Evolutionary conservation across 2,888 invertebrate species (phyloP).

Genomic region (Chaitophorus viminalis): DNA sequence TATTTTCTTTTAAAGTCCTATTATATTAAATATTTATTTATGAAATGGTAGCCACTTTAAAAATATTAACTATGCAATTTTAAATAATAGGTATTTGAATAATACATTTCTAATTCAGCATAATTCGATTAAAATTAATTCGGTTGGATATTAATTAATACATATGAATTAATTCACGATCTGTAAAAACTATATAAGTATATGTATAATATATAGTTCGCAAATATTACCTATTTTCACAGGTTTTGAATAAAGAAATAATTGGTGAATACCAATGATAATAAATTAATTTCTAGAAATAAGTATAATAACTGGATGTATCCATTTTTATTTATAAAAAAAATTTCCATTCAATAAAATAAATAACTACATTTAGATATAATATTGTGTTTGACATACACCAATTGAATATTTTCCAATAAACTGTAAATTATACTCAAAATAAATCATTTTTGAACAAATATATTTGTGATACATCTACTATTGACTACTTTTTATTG

Average conservation of each 20-base stretch:
- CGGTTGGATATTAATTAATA: too few species aligned
- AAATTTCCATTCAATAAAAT: not conserved
- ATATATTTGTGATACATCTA: not conserved
- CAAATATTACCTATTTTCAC: not conserved
- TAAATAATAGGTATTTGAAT: too few species aligned
- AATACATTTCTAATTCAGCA: too few species aligned
- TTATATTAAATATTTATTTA: too few species aligned
- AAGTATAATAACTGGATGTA: not conserved
- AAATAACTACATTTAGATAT: not conserved
- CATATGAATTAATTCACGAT: too few species aligned
- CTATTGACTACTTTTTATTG: not conserved
- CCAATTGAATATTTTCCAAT: not conserved
- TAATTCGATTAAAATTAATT: too few species aligned
- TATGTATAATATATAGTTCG: too few species aligned
- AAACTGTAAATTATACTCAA: not conserved
- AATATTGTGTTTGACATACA: not conserved
- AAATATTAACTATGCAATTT: too few species aligned
- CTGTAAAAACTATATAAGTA: too few species aligned
- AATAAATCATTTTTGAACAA: not conserved
- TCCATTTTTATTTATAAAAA: not conserved
- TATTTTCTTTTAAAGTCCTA: too few species aligned
- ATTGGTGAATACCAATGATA: not conserved
- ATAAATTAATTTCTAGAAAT: not conserved
- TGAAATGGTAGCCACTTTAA: too few species aligned
- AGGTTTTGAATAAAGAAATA: not conserved